Percentiles rank a stretch among this genome's conserved stretches.
Evolutionary conservation across 2,113 vertebrate species (phyloP).

Genomic region (Pluvialis apricaria): DNA sequence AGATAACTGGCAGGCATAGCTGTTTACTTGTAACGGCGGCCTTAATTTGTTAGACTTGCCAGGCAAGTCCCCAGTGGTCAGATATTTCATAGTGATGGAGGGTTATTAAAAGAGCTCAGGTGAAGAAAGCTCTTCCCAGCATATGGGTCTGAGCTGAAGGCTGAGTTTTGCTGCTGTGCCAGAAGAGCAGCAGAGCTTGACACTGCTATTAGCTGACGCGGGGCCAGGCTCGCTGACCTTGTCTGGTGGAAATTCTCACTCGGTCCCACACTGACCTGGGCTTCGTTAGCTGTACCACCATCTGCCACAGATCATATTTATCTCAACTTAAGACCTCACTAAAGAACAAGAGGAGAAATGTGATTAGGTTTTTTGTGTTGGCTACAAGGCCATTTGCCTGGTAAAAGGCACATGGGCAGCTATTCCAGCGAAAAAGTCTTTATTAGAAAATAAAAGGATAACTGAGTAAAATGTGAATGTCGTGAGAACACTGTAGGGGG

Average conservation of each 20-base stretch:
- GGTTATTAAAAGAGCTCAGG: constrained; percentile 55
- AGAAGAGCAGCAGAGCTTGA: background rate
- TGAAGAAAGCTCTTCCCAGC: constrained; percentile 40
- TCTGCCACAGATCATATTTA: constrained; percentile 37
- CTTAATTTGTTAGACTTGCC: constrained; percentile 67
- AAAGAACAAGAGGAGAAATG: background rate
- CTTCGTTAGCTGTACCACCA: constrained; percentile 32
- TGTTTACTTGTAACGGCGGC: constrained; percentile 64
- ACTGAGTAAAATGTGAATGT: background rate
- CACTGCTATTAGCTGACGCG: background rate
- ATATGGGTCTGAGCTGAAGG: constrained; percentile 10
- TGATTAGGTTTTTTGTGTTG: background rate
- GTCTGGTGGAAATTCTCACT: background rate
- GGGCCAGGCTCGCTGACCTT: constrained; percentile 9
- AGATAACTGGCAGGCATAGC: constrained; percentile 58
- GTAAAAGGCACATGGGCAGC: background rate
- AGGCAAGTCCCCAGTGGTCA: constrained; percentile 59
- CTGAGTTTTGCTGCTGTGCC: background rate
- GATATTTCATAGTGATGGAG: constrained; percentile 52
- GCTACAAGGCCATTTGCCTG: background rate
- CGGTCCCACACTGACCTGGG: background rate
- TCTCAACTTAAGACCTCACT: background rate
- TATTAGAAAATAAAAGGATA: background rate
- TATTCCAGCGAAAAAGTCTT: background rate
- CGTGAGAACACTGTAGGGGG: background rate